phyloP scores from a whole-genome alignment of 1,140 invertebrate species.

The Solenopsis fugax region DNA sequence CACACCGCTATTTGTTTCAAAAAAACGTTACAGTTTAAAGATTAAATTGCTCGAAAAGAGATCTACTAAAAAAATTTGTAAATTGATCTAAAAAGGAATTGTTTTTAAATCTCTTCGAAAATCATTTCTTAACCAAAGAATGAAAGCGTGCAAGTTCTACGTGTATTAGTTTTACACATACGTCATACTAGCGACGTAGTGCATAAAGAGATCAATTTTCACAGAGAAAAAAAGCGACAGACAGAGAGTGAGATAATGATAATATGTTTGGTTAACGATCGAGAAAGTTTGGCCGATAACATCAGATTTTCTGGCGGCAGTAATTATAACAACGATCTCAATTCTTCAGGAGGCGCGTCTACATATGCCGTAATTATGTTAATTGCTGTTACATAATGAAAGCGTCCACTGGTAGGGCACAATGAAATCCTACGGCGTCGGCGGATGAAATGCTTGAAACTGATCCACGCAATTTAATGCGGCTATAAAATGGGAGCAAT shows the following conservation, averaged over 20 bases:
- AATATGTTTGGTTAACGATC: neutral
- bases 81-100: neutral
- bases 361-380: neutral
- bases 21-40: no score
- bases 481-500: slow-evolving; percentile 20
- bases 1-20: no score
- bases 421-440: neutral
- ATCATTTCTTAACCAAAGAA: neutral
- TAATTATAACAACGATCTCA: neutral
- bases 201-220: neutral
- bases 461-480: slow-evolving; percentile 9
- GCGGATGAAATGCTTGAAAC: slow-evolving; percentile 2
- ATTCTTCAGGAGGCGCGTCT: neutral
- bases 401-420: neutral
- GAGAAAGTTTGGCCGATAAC: slow-evolving; percentile 1
- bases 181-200: neutral
- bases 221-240: neutral
- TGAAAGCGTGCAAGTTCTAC: neutral
- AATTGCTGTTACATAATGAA: slow-evolving; percentile 35
- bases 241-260: neutral
- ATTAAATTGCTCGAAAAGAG: neutral
- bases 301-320: neutral
- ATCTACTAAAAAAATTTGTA: neutral
- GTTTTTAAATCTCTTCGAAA: neutral
- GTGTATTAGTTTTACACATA: neutral